Evolutionary conservation across 2,797 vertebrate species (phyloP), one percentile per base, ranked within the genome.

Genomic region (Helostoma temminkii): DNA sequence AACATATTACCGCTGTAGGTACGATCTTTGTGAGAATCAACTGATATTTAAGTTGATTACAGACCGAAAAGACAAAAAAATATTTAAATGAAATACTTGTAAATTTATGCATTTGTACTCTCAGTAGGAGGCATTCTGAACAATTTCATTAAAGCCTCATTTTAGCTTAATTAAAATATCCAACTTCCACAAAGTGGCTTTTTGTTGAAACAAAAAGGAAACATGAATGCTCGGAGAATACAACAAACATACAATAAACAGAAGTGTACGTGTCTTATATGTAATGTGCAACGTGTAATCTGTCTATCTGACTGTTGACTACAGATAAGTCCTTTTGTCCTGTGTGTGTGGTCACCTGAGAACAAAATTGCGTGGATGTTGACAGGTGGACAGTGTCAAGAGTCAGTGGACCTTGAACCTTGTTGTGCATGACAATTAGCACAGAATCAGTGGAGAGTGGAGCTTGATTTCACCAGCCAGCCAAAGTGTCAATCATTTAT

Each of bases 301-400:
- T 2, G n/a, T 41, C 36, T 37, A 21, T 34, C 41, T 58, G 41
- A 37, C 78, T 80, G 79, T 74, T 74, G 77, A 80, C 71, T 56
- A 55, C 63, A 71, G 77, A 79, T 81, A 72, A 74, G 56, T 72
- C 59, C 56, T 62, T 75, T 72, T 68, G 61, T 68, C 32, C 39
- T 55, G 57, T 77, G 67, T 77, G 50, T 69, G 52, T 70, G 71
- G 54, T 78, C 75, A 83, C 70, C 77, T 81, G 85, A 78, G 72
- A 71, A 85, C 74, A 57, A 57, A 41, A 28, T 50, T 74, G 56
- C 19, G 60, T 77, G 73, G 76, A 72, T 85, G 83, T 80, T 81
- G 88, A 89, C 39, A 41, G 24, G 66, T 80, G 78, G 82, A 82
- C 87, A 92, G 93, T 92, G 92, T 93, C 90, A 93, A 91, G 82